Percentiles rank a stretch among this genome's conserved stretches.
These are phyloP conservation scores for Didymodactylos carnosus DNA, from an alignment of 2,888 invertebrate genomes.

Conservation along the genomic window DNA sequence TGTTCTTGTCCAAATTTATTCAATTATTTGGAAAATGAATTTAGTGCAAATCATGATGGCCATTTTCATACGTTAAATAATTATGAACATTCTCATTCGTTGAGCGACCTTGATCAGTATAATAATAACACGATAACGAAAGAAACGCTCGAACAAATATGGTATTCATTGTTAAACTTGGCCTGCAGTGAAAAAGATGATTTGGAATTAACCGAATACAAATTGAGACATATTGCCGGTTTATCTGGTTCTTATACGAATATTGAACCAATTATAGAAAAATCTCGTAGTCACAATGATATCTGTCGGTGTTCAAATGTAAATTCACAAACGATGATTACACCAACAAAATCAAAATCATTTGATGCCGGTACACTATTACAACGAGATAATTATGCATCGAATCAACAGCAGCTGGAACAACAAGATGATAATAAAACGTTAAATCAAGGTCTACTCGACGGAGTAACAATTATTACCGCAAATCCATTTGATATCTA, in stretches of 20 bases:
- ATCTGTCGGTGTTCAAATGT: not conserved
- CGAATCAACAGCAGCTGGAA: not conserved
- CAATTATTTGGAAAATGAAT: too few relatives aligned
- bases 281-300: not conserved
- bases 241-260: not conserved
- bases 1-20: not conserved
- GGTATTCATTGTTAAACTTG: not conserved
- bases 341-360: not conserved
- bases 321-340: not conserved
- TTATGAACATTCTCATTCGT: not conserved
- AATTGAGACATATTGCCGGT: not conserved
- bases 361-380: not conserved
- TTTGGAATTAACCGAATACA: not conserved
- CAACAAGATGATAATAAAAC: not conserved
- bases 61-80: not conserved
- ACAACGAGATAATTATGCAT: too few relatives aligned
- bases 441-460: not conserved
- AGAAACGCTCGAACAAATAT: not conserved
- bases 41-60: not conserved
- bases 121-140: not conserved
- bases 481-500: too few relatives aligned
- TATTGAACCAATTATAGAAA: not conserved
- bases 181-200: not conserved
- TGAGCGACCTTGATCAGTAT: not conserved
- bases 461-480: not conserved